Evolutionary conservation across 2,888 invertebrate species (phyloP).

Genomic region (Cinara cedri): DNA sequence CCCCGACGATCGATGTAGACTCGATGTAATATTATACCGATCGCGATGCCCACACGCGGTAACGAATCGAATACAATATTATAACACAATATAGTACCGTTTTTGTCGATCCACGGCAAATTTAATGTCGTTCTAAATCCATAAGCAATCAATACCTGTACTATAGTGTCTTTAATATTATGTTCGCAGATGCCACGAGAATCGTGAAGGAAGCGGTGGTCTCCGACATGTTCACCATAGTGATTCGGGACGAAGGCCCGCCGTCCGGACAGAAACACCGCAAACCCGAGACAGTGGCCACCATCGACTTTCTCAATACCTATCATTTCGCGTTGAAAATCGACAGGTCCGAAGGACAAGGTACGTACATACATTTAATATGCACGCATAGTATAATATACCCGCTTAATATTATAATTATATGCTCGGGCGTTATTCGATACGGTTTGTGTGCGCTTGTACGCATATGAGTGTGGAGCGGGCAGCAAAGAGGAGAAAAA

Average conservation of each 20-base stretch:
- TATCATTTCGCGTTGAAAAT: constrained; percentile 67
- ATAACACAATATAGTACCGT: too few species aligned
- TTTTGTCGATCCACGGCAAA: too few species aligned
- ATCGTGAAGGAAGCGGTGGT: constrained; percentile 66
- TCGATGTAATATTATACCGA: neutral
- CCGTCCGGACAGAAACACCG: constrained; percentile 64
- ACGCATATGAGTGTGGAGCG: neutral
- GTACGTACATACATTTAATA: constrained; percentile 35
- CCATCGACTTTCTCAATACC: constrained; percentile 67
- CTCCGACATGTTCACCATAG: constrained; percentile 67
- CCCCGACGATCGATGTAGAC: neutral
- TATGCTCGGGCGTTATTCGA: neutral
- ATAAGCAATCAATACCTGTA: too few species aligned
- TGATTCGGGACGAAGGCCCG: constrained; percentile 66
- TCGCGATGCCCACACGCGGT: too few species aligned
- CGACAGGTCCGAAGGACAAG: constrained; percentile 65
- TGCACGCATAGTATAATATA: too few species aligned
- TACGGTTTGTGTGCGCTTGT: neutral
- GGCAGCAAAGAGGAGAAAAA: neutral
- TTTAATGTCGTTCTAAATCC: too few species aligned
- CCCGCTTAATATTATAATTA: too few species aligned
- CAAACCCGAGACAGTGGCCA: constrained; percentile 67
- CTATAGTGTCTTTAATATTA: constrained; percentile 11
- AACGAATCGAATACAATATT: too few species aligned
- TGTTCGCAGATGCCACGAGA: constrained; percentile 65